Base-by-base conservation (phyloP, 1,140 invertebrate species). In the Bombus confusus region DNA sequence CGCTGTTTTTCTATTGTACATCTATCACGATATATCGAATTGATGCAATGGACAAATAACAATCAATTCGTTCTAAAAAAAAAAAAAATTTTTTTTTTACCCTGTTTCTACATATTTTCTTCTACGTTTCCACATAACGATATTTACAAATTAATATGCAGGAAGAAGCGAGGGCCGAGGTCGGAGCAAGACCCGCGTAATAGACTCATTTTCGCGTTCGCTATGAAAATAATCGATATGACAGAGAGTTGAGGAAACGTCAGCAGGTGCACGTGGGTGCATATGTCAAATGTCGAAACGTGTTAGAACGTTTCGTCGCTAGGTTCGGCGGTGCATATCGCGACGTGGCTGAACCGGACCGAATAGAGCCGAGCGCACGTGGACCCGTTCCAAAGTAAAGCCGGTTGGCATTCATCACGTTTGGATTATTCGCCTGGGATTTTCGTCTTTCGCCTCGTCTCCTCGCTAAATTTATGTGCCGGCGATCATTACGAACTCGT, bases 301-400 rank as follows among this genome's bases (percentile, higher is more conserved):
- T 82, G 89, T 92, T 92, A 87, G 86, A 84, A 86, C 88, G 84
- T 92, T 92, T 92, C 90, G 66, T 91, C 87, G 88, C 81, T 71
- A 85, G 77, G 80, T 89, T 90, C 89, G 92, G 91, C 87, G 87
- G 89, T 87, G 91, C 92, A 85, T 93, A 86, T 92, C 92, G 86
- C 57, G 72, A 66, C 37, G 77, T 59, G 80, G 41, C 68, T 52
- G 78, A 28, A 8, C 8, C 28, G 34, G 34, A 15, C 72, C 88
- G 86, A 89, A 80, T 71, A 72, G 80, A 81, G 71, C 64, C 83
- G 79, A 80, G 78, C 80, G 77, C 83, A 82, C 88, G 88, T 92
- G 91, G 92, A 93, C 47, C 77, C n/a, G 90, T 90, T 93, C 91
- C 92, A 93, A 94, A 92, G 90, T 89, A 91, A 92, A 87, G 91